These are phyloP conservation scores for Colaptes auratus DNA, from an alignment of 2,113 vertebrate species.

Conservation along the genomic window DNA sequence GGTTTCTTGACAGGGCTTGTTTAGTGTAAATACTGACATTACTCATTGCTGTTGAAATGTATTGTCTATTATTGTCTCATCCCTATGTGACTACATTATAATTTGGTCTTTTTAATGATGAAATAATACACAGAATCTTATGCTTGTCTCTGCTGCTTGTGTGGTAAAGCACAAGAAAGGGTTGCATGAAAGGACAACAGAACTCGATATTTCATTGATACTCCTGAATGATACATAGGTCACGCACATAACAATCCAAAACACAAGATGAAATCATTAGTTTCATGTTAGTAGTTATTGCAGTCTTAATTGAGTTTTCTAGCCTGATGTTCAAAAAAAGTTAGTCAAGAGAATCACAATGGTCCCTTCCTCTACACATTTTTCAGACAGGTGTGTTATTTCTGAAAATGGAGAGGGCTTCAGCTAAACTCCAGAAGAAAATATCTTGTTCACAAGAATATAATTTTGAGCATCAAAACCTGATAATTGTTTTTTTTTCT, in stretches of 20 bases:
- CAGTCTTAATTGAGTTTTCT: background rate
- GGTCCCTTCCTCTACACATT: background rate
- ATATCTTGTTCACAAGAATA: background rate
- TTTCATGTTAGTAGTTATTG: background rate
- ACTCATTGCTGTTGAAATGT: background rate
- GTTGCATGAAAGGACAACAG: background rate
- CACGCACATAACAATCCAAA: background rate
- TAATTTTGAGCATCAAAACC: background rate
- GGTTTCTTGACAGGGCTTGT: background rate
- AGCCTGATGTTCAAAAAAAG: background rate
- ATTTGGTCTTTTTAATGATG: background rate
- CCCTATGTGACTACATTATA: background rate
- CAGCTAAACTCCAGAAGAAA: background rate
- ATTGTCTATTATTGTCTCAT: background rate
- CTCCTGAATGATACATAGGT: background rate
- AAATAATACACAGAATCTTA: background rate
- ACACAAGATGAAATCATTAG: background rate
- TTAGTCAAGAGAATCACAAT: background rate
- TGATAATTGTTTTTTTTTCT: background rate
- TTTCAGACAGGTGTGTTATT: background rate
- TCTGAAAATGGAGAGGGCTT: background rate
- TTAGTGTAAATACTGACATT: background rate
- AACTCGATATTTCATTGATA: background rate
- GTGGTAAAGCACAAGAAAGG: background rate
- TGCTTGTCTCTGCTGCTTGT: background rate